Conservation (phyloP, 1,140 invertebrate species). For the Pogonus chalceus region DNA sequence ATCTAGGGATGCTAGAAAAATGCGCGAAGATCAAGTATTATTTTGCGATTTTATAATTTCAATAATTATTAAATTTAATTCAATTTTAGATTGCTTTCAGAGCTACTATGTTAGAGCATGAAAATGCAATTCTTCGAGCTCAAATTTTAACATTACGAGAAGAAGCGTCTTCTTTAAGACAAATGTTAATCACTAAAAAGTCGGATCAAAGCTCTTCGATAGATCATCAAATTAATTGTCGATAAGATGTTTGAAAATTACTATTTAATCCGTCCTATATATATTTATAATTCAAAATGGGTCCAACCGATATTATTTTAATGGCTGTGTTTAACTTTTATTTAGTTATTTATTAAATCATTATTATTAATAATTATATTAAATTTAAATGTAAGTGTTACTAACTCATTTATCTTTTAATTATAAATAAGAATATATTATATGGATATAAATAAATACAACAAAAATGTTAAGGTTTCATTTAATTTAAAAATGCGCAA, state of each 20-base stretch:
- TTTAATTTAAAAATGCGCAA: no score
- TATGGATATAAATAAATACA: no score
- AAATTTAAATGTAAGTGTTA: no score
- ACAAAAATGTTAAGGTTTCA: no score
- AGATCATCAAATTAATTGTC: neutral
- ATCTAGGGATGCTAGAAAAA: slow-evolving; percentile 72
- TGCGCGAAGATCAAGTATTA: slow-evolving; percentile 71
- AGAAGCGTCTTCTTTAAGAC: slow-evolving; percentile 61
- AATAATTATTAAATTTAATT: slow-evolving; percentile 13
- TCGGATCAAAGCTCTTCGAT: neutral
- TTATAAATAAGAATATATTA: neutral
- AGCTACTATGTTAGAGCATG: slow-evolving; percentile 71
- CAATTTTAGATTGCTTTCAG: slow-evolving; percentile 60
- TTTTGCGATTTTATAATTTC: slow-evolving; percentile 14
- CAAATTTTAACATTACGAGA: slow-evolving; percentile 71
- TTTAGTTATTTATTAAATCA: neutral
- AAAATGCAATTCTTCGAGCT: slow-evolving; percentile 72
- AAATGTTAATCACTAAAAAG: slow-evolving; percentile 43
- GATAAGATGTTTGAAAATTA: neutral
- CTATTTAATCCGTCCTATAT: neutral
- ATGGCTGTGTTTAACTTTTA: neutral
- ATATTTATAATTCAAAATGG: neutral
- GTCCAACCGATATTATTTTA: neutral
- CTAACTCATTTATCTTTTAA: neutral
- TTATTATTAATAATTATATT: neutral